A percentile compares a stretch with the other conserved stretches of the same genome.
Evolutionary conservation across 2,113 vertebrate genomes (phyloP).

Genomic region (Petrocephalus zakoni): DNA sequence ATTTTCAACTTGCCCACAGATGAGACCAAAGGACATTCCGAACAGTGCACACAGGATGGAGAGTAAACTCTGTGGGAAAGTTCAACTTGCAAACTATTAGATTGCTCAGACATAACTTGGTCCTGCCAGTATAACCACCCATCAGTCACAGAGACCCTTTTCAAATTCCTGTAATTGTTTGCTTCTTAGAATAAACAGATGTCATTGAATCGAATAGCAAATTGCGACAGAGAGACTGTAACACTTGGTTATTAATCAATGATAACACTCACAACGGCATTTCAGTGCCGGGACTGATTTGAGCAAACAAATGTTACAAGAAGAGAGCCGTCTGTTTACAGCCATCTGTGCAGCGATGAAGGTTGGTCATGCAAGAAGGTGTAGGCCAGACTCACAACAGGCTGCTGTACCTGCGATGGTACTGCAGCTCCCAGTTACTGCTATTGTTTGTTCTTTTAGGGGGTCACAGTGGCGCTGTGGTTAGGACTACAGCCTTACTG

Average conservation of each 20-base stretch:
- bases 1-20: neutral
- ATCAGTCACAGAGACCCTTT: neutral
- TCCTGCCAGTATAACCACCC: neutral
- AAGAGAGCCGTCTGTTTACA: neutral
- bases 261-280: neutral
- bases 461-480: neutral
- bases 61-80: neutral
- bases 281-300: neutral
- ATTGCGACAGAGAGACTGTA: constrained; percentile 14
- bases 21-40: neutral
- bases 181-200: neutral
- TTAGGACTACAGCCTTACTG: neutral
- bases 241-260: constrained; percentile 12
- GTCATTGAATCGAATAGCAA: neutral
- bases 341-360: neutral
- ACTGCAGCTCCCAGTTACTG: neutral
- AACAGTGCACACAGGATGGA: neutral
- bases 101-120: neutral
- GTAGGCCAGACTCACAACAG: neutral
- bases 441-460: neutral
- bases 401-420: neutral
- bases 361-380: neutral
- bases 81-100: neutral
- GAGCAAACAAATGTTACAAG: constrained; percentile 5
- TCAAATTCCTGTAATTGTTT: neutral